Evolutionary conservation across 2,113 vertebrate genomes (phyloP).

Genomic region (Aythya baeri): DNA sequence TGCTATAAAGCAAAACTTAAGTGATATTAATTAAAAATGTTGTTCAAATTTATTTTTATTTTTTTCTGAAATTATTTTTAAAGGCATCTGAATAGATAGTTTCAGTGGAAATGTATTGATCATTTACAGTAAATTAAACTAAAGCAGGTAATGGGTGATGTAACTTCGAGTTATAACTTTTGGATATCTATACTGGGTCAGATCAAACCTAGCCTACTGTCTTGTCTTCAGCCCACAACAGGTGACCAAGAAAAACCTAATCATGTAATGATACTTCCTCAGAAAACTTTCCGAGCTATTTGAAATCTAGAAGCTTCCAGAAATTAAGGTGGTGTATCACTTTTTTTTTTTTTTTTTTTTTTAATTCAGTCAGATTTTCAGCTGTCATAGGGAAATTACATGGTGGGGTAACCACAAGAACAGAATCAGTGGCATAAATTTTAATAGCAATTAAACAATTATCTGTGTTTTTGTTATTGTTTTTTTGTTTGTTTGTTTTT

Average conservation of each 20-base stretch:
- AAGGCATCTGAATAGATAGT: background rate
- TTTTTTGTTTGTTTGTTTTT: background rate
- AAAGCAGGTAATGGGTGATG: background rate
- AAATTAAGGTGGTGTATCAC: background rate
- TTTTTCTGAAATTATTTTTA: background rate
- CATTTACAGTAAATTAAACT: background rate
- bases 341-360: background rate
- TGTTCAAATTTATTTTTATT: background rate
- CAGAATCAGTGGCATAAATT: background rate
- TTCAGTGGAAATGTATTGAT: background rate
- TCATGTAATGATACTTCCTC: background rate
- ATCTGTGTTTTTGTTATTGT: background rate
- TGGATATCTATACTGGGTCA: background rate
- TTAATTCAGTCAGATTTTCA: background rate
- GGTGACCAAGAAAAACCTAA: background rate
- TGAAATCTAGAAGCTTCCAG: background rate
- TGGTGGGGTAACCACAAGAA: background rate
- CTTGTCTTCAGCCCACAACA: background rate
- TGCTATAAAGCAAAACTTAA: background rate
- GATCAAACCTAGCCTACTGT: background rate
- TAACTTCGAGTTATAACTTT: background rate
- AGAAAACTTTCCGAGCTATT: background rate
- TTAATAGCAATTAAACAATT: background rate
- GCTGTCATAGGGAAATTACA: background rate
- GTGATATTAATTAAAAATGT: background rate